These are phyloP conservation scores for Heliornis fulica DNA, from an alignment of 2,113 vertebrate species.

Conservation along the genomic window DNA sequence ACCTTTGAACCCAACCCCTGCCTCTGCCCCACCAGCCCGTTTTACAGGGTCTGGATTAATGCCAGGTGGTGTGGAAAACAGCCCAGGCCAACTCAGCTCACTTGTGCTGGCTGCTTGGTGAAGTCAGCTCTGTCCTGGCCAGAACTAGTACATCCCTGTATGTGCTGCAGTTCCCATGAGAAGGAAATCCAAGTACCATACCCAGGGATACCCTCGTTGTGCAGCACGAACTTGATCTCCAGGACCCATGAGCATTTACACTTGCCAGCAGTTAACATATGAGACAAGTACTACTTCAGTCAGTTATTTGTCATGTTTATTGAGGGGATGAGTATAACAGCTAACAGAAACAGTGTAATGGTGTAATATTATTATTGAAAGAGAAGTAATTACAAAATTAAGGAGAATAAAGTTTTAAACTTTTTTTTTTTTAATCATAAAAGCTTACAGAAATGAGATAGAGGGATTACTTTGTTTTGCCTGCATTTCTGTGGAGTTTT, in stretches of 20 bases:
- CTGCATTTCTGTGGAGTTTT: not conserved
- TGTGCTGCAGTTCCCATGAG: not conserved
- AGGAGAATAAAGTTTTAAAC: not conserved
- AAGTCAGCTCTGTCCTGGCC: no score
- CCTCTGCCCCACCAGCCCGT: no score
- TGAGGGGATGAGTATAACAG: not conserved
- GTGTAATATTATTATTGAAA: not conserved
- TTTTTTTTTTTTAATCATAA: not conserved
- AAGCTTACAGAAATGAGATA: not conserved
- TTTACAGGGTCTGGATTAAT: no score
- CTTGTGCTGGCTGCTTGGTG: no score
- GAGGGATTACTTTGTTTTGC: not conserved
- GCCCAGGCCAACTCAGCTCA: no score
- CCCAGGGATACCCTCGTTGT: no score
- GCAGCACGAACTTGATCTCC: not conserved
- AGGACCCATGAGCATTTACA: not conserved
- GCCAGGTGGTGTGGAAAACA: no score
- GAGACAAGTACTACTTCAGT: not conserved
- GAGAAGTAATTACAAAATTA: not conserved
- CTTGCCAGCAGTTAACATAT: not conserved
- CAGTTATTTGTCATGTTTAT: not conserved
- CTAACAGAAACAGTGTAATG: not conserved
- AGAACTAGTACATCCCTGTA: no score
- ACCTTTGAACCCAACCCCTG: no score
- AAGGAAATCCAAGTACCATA: not conserved